A percentile compares a stretch with the other conserved stretches of the same genome.
phyloP scores from a whole-genome alignment of 2,888 invertebrate genomes.

The Andrena bucephala region DNA sequence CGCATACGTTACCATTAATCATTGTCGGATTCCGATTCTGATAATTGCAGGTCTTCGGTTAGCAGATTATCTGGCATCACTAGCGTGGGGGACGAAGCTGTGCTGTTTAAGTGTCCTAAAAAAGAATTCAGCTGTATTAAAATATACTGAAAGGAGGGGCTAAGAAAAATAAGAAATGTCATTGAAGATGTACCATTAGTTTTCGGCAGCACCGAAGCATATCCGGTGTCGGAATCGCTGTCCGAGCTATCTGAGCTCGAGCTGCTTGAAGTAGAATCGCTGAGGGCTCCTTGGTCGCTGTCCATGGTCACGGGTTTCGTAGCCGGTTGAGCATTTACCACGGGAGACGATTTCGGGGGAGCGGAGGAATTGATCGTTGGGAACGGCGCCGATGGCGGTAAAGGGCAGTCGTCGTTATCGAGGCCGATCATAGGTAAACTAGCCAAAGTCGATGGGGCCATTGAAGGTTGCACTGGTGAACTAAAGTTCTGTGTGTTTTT shows the following conservation, averaged over 20 bases:
- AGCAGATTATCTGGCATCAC: conserved; percentile 89
- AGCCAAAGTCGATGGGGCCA: conserved; percentile 89
- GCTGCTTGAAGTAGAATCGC: conserved; percentile 82
- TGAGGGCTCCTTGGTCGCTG: conserved; percentile 75
- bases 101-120: conserved; percentile 81
- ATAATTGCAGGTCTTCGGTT: conserved; percentile 94
- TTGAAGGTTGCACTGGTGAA: conserved; percentile 87
- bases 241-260: conserved; percentile 85
- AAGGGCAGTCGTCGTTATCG: conserved; percentile 86
- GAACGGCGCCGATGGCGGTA: conserved; percentile 48
- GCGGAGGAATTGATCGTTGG: conserved; percentile 56
- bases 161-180: background rate
- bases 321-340: conserved; percentile 48
- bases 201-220: conserved; percentile 70
- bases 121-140: conserved; percentile 31
- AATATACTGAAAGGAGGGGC: background rate
- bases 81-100: conserved; percentile 78
- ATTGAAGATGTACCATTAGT: conserved; percentile 74
- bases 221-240: conserved; percentile 85
- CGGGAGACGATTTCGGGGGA: conserved; percentile 60
- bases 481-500: conserved; percentile 81
- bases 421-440: conserved; percentile 92
- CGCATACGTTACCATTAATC: conserved; percentile 85
- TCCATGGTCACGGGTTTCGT: conserved; percentile 60
- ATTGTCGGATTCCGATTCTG: conserved; percentile 93